Conservation (phyloP, 2,888 invertebrate species). For the Drosophila macrospina region DNA sequence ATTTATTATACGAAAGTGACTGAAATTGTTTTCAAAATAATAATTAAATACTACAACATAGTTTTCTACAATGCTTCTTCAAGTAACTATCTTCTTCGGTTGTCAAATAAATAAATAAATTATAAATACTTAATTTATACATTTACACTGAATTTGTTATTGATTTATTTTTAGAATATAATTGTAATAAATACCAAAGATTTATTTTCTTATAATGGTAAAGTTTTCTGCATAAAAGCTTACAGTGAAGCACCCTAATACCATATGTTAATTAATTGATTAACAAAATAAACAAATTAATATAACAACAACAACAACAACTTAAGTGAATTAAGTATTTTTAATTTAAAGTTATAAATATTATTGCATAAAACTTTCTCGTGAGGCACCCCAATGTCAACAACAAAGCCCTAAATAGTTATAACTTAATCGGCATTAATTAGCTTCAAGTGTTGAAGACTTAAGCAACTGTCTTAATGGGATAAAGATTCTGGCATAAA, state of each 20-base stretch:
- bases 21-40: too few species aligned
- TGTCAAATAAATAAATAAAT: too few species aligned
- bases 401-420: neutral
- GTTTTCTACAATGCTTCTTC: too few species aligned
- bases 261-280: neutral
- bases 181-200: too few species aligned
- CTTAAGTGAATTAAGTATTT: too few species aligned
- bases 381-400: neutral
- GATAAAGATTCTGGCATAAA: neutral
- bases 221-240: neutral
- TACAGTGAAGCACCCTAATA: neutral
- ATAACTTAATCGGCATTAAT: neutral
- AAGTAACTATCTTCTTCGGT: too few species aligned
- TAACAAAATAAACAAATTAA: neutral
- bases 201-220: too few species aligned
- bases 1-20: neutral
- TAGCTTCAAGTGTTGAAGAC: neutral
- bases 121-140: too few species aligned
- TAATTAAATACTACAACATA: too few species aligned
- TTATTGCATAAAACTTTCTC: neutral
- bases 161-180: too few species aligned
- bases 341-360: neutral
- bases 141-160: too few species aligned
- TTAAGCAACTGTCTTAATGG: neutral
- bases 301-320: neutral